Evolutionary conservation across 2,797 vertebrate species (phyloP).

Genomic region (Leuciscus waleckii): DNA sequence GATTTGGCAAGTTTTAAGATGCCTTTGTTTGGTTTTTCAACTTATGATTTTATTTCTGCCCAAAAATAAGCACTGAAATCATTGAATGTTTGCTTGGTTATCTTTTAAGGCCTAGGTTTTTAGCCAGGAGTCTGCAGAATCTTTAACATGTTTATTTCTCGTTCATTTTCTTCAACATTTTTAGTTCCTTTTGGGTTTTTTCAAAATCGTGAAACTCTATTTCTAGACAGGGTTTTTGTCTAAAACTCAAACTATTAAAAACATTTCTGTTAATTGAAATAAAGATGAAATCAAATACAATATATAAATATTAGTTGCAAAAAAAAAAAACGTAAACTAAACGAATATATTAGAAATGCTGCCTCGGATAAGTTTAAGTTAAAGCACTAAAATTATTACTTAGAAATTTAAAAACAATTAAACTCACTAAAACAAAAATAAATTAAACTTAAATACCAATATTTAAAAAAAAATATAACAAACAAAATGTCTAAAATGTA

Average conservation of each 20-base stretch:
- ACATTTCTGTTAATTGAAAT: neutral
- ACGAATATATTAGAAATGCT: too few species aligned
- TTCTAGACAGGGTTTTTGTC: neutral
- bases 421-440: too few species aligned
- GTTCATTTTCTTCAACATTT: neutral
- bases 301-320: too few species aligned
- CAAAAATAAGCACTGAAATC: neutral
- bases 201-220: neutral
- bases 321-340: too few species aligned
- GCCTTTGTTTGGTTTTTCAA: neutral
- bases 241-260: neutral
- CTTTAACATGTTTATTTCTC: neutral
- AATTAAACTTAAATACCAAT: too few species aligned
- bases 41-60: neutral
- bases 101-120: neutral
- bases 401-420: too few species aligned
- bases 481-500: too few species aligned
- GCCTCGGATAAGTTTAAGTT: too few species aligned
- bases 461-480: too few species aligned
- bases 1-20: neutral
- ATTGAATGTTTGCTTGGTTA: neutral
- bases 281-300: neutral
- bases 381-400: too few species aligned
- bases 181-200: neutral
- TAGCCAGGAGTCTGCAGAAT: neutral